A percentile compares a stretch with the other conserved stretches of the same genome.
Conservation (phyloP, 1,140 invertebrate genomes). For the Hormaphis cornu region DNA sequence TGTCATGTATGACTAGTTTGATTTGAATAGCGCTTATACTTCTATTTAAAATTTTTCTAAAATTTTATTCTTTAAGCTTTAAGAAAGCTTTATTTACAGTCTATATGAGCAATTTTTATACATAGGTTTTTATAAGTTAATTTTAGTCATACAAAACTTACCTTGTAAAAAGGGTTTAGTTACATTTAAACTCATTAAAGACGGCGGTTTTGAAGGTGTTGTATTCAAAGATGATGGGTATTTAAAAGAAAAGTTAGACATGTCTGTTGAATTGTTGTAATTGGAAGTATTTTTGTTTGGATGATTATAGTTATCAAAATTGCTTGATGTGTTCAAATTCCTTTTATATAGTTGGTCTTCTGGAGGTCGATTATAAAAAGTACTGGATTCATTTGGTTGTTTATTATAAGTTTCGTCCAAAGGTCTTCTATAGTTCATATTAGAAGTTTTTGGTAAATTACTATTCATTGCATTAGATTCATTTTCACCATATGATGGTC, state of each 20-base stretch:
- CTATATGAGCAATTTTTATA: too few species aligned
- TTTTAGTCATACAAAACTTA: too few species aligned
- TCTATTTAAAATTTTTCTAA: too few species aligned
- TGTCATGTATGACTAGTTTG: too few species aligned
- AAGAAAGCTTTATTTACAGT: too few species aligned
- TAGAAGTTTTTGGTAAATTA: not conserved
- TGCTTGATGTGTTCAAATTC: not conserved
- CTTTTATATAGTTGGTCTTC: not conserved
- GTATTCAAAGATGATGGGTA: not conserved
- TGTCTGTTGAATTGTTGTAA: not conserved
- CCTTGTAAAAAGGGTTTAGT: not conserved
- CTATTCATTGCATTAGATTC: not conserved
- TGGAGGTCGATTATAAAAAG: not conserved
- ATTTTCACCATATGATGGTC: not conserved
- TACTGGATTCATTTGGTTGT: not conserved
- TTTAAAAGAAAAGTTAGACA: not conserved
- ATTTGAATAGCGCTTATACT: too few species aligned
- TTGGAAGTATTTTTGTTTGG: not conserved
- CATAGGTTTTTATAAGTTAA: too few species aligned
- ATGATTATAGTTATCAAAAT: not conserved
- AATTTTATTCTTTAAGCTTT: too few species aligned
- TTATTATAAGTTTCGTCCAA: slow-evolving; percentile 7
- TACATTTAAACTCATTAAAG: slow-evolving; percentile 8
- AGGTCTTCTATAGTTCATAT: not conserved
- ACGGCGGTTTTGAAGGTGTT: not conserved